Evolutionary conservation across 2,113 vertebrate species (phyloP).

Genomic region (Rhinogobius similis): DNA sequence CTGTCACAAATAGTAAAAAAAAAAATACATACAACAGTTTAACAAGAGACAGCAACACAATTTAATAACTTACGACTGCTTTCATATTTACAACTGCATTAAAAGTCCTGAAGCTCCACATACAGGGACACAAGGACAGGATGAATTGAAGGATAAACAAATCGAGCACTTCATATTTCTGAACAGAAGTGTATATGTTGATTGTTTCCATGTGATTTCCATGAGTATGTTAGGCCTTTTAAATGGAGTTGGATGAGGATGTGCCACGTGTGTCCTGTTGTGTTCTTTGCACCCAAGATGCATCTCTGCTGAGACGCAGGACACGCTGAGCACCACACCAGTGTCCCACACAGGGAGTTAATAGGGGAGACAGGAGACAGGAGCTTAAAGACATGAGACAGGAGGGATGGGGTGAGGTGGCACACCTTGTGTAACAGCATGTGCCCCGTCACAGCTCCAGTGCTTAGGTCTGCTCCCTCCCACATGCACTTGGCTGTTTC

Average conservation of each 20-base stretch:
- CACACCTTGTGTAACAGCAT: conserved; percentile 40
- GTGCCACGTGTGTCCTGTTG: conserved; percentile 61
- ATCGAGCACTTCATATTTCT: background rate
- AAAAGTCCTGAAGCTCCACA: no score
- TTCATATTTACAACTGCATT: no score
- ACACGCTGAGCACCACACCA: conserved; percentile 31
- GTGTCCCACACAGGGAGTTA: conserved; percentile 42
- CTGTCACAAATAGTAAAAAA: no score
- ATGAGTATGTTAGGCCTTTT: conserved; percentile 32
- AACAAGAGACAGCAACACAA: no score
- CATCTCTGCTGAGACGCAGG: conserved; percentile 65
- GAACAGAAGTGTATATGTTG: conserved; percentile 6
- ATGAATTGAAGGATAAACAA: no score
- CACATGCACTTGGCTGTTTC: conserved; percentile 26
- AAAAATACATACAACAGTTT: no score
- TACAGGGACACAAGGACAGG: no score
- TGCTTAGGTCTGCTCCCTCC: conserved; percentile 35
- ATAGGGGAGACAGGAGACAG: conserved; percentile 8
- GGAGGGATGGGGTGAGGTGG: conserved; percentile 51
- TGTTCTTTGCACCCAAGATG: conserved; percentile 68
- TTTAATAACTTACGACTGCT: no score
- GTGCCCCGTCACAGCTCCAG: conserved; percentile 44
- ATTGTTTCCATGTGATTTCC: conserved; percentile 19
- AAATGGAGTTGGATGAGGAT: conserved; percentile 43
- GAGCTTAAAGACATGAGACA: background rate